These are phyloP conservation scores for Pentalonia nigronervosa DNA, from an alignment of 1,140 invertebrate genomes.

Conservation along the genomic window DNA sequence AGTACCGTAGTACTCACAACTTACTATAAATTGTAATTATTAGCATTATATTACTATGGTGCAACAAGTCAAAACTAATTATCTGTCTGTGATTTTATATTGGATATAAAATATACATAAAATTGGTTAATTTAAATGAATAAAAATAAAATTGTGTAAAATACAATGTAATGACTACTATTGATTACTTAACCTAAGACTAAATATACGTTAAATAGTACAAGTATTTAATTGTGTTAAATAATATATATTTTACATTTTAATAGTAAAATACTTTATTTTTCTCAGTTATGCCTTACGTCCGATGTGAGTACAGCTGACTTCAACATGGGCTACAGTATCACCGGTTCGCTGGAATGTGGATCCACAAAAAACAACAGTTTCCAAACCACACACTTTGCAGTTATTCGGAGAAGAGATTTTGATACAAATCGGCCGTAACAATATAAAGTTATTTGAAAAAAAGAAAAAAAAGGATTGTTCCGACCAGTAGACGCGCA, in stretches of 20 bases:
- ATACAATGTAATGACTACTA: background rate
- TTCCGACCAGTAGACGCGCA: background rate
- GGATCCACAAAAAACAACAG: slow-evolving; percentile 77
- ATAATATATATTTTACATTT: background rate
- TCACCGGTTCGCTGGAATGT: slow-evolving; percentile 85
- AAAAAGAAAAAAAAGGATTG: background rate
- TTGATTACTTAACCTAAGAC: background rate
- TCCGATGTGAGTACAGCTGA: slow-evolving; percentile 81
- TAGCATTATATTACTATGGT: background rate
- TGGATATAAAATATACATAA: background rate
- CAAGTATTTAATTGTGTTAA: background rate
- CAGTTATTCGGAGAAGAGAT: slow-evolving; percentile 70
- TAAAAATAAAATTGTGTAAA: too few species aligned
- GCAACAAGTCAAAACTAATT: background rate
- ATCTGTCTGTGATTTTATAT: background rate
- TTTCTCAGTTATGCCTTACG: slow-evolving; percentile 74
- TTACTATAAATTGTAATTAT: too few species aligned
- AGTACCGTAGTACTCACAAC: too few species aligned
- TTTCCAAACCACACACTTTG: slow-evolving; percentile 86
- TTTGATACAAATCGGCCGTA: slow-evolving; percentile 55
- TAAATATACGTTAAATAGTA: background rate
- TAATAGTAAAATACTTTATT: slow-evolving; percentile 57
- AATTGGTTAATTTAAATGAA: background rate
- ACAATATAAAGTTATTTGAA: background rate
- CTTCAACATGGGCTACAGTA: slow-evolving; percentile 87